These are phyloP conservation scores for Belgica antarctica DNA, from an alignment of 2,888 invertebrate species.

Conservation along the genomic window DNA sequence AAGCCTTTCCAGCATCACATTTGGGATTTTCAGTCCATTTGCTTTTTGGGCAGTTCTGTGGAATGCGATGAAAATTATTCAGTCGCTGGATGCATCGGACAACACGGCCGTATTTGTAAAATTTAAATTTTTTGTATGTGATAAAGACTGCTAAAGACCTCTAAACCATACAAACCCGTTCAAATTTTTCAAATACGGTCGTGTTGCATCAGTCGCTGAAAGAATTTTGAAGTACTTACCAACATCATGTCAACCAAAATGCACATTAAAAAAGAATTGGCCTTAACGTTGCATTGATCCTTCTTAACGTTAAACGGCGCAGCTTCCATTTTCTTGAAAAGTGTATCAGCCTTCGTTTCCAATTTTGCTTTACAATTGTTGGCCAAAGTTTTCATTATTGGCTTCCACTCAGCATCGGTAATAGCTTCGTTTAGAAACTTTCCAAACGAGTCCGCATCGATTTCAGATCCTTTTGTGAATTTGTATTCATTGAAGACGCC, in stretches of 20 bases:
- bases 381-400: background rate
- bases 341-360: background rate
- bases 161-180: too few relatives aligned
- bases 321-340: background rate
- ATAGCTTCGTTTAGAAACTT: background rate
- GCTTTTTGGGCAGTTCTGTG: conserved; percentile 20
- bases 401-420: background rate
- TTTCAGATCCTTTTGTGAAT: background rate
- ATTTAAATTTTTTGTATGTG: too few relatives aligned
- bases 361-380: background rate
- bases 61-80: too few relatives aligned
- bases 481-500: conserved; percentile 10
- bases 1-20: background rate
- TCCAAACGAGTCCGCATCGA: background rate
- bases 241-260: background rate
- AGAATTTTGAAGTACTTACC: background rate
- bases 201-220: background rate
- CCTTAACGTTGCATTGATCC: conserved; percentile 12
- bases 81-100: too few relatives aligned
- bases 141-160: too few relatives aligned
- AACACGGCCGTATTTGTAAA: too few relatives aligned
- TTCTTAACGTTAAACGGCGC: background rate
- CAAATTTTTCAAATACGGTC: too few relatives aligned
- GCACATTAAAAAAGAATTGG: background rate
- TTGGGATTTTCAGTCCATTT: background rate